Conservation (phyloP, 2,888 invertebrate genomes). For the Frankliniella intonsa region DNA sequence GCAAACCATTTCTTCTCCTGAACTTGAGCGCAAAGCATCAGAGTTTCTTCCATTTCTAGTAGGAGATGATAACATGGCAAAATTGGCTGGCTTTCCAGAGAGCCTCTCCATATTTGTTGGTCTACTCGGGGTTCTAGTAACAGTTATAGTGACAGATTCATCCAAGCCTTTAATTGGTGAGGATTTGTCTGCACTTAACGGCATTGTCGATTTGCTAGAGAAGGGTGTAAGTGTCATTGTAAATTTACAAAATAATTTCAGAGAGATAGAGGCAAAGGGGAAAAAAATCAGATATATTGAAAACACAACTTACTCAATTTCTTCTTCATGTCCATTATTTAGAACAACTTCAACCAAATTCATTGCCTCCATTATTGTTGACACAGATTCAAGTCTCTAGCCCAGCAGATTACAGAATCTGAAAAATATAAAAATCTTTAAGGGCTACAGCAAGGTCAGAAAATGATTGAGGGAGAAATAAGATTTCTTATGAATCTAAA, state of each 20-base stretch:
- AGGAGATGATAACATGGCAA: neutral
- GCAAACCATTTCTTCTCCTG: conserved; percentile 4
- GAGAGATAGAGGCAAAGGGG: neutral
- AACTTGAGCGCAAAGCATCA: neutral
- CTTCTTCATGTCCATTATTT: neutral
- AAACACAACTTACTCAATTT: neutral
- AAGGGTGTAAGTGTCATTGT: neutral
- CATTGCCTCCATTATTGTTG: neutral
- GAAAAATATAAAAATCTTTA: neutral
- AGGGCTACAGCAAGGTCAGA: neutral
- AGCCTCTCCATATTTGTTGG: neutral
- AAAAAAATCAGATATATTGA: neutral
- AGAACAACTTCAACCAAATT: conserved; percentile 5
- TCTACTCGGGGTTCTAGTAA: neutral
- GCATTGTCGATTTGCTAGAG: neutral
- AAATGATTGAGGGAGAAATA: neutral
- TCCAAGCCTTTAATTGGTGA: neutral
- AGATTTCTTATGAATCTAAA: neutral
- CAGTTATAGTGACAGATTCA: neutral
- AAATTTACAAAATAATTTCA: neutral
- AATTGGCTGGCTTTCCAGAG: neutral
- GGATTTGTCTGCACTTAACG: neutral
- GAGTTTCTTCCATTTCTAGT: neutral
- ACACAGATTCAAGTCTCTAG: neutral
- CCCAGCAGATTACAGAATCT: neutral